Percentiles rank a stretch among this genome's conserved stretches.
Conservation (phyloP, 2,113 vertebrate species). For the Platichthys flesus region DNA sequence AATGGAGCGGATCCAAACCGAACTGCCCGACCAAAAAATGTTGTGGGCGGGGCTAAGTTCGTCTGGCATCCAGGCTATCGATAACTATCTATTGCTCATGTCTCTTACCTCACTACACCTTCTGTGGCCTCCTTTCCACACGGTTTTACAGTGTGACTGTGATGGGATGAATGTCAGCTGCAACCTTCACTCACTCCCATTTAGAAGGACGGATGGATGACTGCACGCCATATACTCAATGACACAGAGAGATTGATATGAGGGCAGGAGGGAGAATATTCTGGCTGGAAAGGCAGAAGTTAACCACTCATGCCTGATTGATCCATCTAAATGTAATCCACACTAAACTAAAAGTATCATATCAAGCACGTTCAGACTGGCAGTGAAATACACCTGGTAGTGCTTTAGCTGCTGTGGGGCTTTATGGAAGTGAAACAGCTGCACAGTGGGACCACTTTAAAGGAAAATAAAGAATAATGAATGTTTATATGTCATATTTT, state of each 20-base stretch:
- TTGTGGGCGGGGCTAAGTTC: no score
- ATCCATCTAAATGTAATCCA: slow-evolving; percentile 35
- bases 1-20: no score
- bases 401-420: neutral
- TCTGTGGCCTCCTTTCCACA: neutral
- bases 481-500: neutral
- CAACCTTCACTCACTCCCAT: slow-evolving; percentile 14
- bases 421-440: slow-evolving; percentile 23
- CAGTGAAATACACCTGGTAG: slow-evolving; percentile 9
- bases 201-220: slow-evolving; percentile 15
- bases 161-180: slow-evolving; percentile 27
- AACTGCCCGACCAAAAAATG: no score
- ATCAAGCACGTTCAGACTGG: neutral
- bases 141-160: neutral
- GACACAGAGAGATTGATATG: slow-evolving; percentile 1
- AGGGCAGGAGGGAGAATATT: slow-evolving; percentile 1
- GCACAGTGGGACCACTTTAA: neutral
- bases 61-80: no score
- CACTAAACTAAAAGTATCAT: slow-evolving; percentile 16
- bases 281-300: slow-evolving; percentile 9
- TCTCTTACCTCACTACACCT: neutral
- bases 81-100: neutral
- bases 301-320: slow-evolving; percentile 18
- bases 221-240: slow-evolving; percentile 2
- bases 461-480: neutral